phyloP scores from a whole-genome alignment of 2,113 vertebrate genomes.

The Xiphias gladius region DNA sequence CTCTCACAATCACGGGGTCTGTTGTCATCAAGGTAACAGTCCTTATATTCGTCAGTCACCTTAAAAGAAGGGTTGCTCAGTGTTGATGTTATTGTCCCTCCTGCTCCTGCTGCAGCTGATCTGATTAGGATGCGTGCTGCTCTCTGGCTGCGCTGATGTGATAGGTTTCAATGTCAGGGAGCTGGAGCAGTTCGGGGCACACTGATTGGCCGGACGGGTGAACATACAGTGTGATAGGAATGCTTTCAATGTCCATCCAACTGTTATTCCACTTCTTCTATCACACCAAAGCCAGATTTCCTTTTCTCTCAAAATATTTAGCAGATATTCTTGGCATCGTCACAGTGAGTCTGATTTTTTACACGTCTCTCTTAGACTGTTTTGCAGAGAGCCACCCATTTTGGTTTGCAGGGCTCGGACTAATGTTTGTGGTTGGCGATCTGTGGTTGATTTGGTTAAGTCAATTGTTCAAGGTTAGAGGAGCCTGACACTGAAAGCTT shows the following conservation, averaged over 20 bases:
- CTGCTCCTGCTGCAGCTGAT: constrained; percentile 16
- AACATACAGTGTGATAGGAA: neutral
- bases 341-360: neutral
- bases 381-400: too few species aligned
- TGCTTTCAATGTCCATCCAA: neutral
- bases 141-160: constrained; percentile 29
- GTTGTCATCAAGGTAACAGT: constrained; percentile 7
- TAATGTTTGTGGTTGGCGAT: too few species aligned
- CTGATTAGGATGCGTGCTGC: constrained; percentile 49
- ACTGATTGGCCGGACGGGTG: constrained; percentile 52
- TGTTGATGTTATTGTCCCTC: constrained; percentile 12
- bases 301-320: neutral
- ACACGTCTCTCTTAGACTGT: neutral
- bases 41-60: constrained; percentile 12
- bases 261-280: neutral
- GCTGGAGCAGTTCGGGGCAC: neutral
- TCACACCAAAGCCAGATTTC: neutral
- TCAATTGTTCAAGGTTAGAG: too few species aligned
- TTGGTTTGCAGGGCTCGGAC: too few species aligned
- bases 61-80: neutral
- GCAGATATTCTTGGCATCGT: neutral
- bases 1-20: neutral
- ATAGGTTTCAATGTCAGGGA: constrained; percentile 23
- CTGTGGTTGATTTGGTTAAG: too few species aligned
- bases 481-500: too few species aligned